Conservation (phyloP, 2,113 vertebrate species). For the Pseudois nayaur region DNA sequence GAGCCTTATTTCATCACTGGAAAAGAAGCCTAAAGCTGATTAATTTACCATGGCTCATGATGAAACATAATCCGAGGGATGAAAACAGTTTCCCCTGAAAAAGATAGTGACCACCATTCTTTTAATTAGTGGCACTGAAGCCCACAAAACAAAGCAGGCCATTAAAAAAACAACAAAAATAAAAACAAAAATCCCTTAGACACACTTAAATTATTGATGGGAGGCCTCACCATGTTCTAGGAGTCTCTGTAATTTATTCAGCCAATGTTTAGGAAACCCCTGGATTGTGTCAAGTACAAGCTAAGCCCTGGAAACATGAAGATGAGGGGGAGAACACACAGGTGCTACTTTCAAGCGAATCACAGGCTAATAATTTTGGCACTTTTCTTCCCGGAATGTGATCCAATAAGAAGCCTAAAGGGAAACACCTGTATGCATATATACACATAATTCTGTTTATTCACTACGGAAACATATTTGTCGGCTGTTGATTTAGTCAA, state of each 20-base stretch:
- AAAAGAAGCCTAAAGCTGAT: constrained; percentile 26
- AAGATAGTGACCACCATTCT: background rate
- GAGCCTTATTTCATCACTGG: constrained; percentile 11
- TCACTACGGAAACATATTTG: background rate
- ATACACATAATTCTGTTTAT: background rate
- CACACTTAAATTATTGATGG: background rate
- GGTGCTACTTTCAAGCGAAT: background rate
- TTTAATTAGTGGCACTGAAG: background rate
- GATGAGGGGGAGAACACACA: background rate
- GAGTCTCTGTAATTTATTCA: background rate
- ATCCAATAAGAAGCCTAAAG: constrained; percentile 37
- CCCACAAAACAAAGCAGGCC: background rate
- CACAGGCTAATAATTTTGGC: constrained; percentile 9
- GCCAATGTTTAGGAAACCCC: background rate
- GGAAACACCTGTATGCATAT: constrained; percentile 53
- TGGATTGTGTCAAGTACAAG: background rate
- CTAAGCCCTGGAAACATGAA: background rate
- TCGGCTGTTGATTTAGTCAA: constrained; percentile 24
- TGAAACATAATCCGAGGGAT: background rate
- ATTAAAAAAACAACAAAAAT: background rate
- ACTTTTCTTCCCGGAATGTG: background rate
- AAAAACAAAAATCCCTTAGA: background rate
- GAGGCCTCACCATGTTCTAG: background rate
- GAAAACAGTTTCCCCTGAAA: constrained; percentile 10
- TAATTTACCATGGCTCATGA: constrained; percentile 11